A percentile compares a stretch with the other conserved stretches of the same genome.
These are phyloP conservation scores for Myxocyprinus asiaticus DNA, from an alignment of 2,113 vertebrate species.

Conservation along the genomic window DNA sequence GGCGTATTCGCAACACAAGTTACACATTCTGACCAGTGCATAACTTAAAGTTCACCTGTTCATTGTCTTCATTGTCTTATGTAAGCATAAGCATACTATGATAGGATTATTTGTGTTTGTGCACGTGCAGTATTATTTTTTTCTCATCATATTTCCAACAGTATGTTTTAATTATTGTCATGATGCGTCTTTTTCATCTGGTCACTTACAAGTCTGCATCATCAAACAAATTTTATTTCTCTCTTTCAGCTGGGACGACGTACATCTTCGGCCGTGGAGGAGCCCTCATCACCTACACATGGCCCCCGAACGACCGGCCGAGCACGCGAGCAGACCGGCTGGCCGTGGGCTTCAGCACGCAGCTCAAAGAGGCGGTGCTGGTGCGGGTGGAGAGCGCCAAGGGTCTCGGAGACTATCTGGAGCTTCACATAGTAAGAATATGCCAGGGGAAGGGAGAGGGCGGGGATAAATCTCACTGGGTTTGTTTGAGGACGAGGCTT, in stretches of 20 bases:
- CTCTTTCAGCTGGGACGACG: conserved; percentile 87
- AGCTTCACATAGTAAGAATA: conserved; percentile 89
- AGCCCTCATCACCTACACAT: conserved; percentile 92
- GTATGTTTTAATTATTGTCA: too few species aligned
- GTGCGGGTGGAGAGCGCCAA: conserved; percentile 91
- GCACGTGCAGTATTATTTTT: too few species aligned
- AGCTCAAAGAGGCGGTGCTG: conserved; percentile 87
- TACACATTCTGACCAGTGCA: too few species aligned
- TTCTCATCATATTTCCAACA: too few species aligned
- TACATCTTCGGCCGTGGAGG: conserved; percentile 93
- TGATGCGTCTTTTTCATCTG: too few species aligned
- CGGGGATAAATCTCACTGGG: background rate
- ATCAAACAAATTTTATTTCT: background rate
- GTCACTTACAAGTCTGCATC: too few species aligned
- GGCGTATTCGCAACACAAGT: too few species aligned
- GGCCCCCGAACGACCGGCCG: conserved; percentile 92
- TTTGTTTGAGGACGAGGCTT: background rate
- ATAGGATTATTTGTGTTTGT: too few species aligned
- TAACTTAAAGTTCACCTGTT: too few species aligned
- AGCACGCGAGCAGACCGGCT: conserved; percentile 93
- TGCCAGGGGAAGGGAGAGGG: background rate
- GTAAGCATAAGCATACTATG: too few species aligned
- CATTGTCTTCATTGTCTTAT: too few species aligned
- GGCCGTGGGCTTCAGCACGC: conserved; percentile 93
- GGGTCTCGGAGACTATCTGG: conserved; percentile 89